A percentile compares a stretch with the other conserved stretches of the same genome.
phyloP scores from a whole-genome alignment of 2,888 invertebrate species.

The Willowsia nigromaculata region DNA sequence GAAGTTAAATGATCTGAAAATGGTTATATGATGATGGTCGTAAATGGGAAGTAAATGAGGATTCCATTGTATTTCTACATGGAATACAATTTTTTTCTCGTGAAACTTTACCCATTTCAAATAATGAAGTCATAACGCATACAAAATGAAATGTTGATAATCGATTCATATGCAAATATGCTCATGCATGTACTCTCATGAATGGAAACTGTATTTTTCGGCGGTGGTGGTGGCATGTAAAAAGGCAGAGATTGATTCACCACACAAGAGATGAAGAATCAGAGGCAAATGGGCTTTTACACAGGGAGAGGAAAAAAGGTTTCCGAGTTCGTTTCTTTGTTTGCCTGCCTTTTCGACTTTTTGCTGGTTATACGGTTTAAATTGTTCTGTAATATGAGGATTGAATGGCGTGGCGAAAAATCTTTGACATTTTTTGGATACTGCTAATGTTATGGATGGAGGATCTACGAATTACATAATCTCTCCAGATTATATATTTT shows the following conservation, averaged over 20 bases:
- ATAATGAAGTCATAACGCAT: constrained; percentile 31
- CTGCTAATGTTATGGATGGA: background rate
- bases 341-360: background rate
- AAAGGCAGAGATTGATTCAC: constrained; percentile 56
- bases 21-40: constrained; percentile 35
- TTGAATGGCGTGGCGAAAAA: background rate
- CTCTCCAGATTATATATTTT: background rate
- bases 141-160: constrained; percentile 43
- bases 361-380: background rate
- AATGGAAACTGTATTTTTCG: too few relatives aligned
- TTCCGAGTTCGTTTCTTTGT: background rate
- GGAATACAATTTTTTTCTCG: too few relatives aligned
- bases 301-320: background rate
- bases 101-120: background rate
- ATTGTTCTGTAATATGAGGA: background rate
- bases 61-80: background rate
- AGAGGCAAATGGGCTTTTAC: too few relatives aligned
- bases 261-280: background rate
- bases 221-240: constrained; percentile 15
- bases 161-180: constrained; percentile 58
- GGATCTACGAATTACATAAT: background rate
- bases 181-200: background rate
- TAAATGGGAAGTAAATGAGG: constrained; percentile 36
- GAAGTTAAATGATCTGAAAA: constrained; percentile 43
- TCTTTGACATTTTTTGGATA: background rate